Conservation (phyloP, 2,797 vertebrate species). For the Lagocephalus sceleratus region DNA sequence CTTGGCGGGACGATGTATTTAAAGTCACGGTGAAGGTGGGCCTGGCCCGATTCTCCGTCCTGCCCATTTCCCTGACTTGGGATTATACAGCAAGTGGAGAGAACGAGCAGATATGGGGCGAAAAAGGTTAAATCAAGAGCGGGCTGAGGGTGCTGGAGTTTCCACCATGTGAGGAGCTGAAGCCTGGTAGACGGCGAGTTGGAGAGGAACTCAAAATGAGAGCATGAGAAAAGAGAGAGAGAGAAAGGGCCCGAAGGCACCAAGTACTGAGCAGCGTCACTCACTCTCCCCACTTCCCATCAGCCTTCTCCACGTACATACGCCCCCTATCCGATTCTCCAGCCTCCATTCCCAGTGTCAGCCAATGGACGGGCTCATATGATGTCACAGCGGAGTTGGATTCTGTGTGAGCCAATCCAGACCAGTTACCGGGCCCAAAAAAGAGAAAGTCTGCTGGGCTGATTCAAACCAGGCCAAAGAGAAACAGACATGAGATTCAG, state of each 20-base stretch:
- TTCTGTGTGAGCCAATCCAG: slow-evolving; percentile 73
- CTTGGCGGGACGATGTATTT: too few species aligned
- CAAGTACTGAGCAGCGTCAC: slow-evolving; percentile 49
- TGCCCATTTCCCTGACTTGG: too few species aligned
- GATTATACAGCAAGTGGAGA: too few species aligned
- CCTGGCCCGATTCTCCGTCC: too few species aligned
- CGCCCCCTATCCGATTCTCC: slow-evolving; percentile 30
- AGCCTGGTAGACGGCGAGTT: slow-evolving; percentile 40
- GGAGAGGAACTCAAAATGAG: slow-evolving; percentile 61
- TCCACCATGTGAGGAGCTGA: slow-evolving; percentile 53
- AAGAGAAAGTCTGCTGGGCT: slow-evolving; percentile 60
- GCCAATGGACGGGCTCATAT: slow-evolving; percentile 65
- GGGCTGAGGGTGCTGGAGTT: slow-evolving; percentile 44
- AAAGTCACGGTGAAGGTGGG: background rate
- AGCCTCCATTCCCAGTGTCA: slow-evolving; percentile 42
- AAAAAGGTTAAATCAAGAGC: slow-evolving; percentile 23
- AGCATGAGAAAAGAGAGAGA: slow-evolving; percentile 40
- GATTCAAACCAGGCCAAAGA: slow-evolving; percentile 67
- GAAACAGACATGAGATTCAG: slow-evolving; percentile 12
- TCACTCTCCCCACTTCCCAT: slow-evolving; percentile 69
- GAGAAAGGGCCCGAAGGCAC: slow-evolving; percentile 55
- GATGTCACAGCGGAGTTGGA: slow-evolving; percentile 78
- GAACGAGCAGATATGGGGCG: background rate
- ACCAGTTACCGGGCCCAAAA: slow-evolving; percentile 68
- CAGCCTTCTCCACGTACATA: slow-evolving; percentile 58